Conservation (phyloP, 2,113 vertebrate genomes). For the Sinocyclocheilus grahami region DNA sequence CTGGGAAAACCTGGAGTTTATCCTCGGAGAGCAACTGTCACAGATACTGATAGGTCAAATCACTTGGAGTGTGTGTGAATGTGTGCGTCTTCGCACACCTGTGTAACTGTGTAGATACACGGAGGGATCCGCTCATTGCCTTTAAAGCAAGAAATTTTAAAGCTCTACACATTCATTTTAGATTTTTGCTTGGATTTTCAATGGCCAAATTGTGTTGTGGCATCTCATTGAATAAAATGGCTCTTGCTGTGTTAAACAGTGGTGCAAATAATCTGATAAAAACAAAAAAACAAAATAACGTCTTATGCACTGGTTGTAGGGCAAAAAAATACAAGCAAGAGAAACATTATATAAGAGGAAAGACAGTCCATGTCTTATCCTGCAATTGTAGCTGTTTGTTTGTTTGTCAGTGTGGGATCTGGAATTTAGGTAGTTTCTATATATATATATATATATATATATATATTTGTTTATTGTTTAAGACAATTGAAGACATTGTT, state of each 20-base stretch:
- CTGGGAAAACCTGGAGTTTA: conserved; percentile 55
- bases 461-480: neutral
- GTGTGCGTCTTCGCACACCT: conserved; percentile 13
- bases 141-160: conserved; percentile 27
- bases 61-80: conserved; percentile 18
- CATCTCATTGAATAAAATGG: neutral
- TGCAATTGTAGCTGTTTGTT: neutral
- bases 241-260: conserved; percentile 1
- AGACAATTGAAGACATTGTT: neutral
- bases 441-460: neutral
- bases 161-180: neutral
- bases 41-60: conserved; percentile 56
- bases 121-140: neutral
- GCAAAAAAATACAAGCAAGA: neutral
- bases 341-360: neutral
- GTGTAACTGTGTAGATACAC: neutral
- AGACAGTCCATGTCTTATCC: neutral
- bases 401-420: neutral
- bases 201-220: conserved; percentile 13
- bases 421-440: no score
- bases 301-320: neutral
- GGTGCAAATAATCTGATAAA: neutral
- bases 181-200: neutral
- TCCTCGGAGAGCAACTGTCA: conserved; percentile 61
- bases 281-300: neutral